A percentile compares a stretch with the other conserved stretches of the same genome.
phyloP scores from a whole-genome alignment of 1,140 invertebrate genomes.

The Achatina immaculata region DNA sequence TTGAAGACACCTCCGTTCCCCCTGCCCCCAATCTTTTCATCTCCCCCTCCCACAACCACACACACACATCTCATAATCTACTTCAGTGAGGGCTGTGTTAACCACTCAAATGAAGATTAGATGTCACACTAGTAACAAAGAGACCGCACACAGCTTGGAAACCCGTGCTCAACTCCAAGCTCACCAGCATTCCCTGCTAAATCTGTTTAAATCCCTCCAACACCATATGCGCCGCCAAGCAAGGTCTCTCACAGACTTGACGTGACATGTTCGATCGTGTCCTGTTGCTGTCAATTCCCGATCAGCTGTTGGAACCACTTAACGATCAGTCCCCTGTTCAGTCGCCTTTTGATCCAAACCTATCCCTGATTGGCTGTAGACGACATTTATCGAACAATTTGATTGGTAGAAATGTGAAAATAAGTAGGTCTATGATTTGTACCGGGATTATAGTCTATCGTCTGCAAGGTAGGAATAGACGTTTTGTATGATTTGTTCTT shows the following conservation, averaged over 20 bases:
- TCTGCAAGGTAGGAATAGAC: background rate
- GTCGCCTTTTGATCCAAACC: background rate
- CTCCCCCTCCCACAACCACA: too few relatives aligned
- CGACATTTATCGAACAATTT: background rate
- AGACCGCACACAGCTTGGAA: too few relatives aligned
- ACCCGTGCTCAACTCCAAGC: too few relatives aligned
- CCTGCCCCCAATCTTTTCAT: too few relatives aligned
- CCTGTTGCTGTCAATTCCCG: background rate
- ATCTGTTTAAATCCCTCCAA: background rate
- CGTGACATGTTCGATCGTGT: background rate
- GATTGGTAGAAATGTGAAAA: background rate
- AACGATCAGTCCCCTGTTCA: background rate
- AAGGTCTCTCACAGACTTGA: too few relatives aligned
- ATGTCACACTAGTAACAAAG: too few relatives aligned
- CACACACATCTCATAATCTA: too few relatives aligned
- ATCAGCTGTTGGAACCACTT: background rate
- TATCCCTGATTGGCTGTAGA: background rate
- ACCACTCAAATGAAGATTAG: too few relatives aligned
- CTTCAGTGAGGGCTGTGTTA: too few relatives aligned
- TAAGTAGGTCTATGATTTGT: background rate
- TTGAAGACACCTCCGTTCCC: too few relatives aligned
- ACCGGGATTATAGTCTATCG: background rate
- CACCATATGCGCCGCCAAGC: background rate
- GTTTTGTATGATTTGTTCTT: too few relatives aligned
- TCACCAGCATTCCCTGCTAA: too few relatives aligned